Conservation (phyloP, 2,888 invertebrate genomes). For the Drosophila anomelani region DNA sequence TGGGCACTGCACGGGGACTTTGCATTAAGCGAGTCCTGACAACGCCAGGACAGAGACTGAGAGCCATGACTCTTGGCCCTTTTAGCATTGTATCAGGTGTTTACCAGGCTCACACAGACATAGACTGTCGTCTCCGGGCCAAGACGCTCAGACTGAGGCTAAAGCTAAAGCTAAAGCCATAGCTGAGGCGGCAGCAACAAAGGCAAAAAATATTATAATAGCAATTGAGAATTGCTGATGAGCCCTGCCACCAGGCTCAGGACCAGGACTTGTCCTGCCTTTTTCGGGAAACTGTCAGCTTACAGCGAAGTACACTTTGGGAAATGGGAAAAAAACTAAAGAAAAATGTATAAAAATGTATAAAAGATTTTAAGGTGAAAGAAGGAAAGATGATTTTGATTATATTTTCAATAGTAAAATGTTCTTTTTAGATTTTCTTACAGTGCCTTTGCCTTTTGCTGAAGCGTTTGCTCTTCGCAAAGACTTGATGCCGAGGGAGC, state of each 20-base stretch:
- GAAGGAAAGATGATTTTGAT: background rate
- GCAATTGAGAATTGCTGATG: slow-evolving; percentile 81
- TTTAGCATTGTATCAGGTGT: slow-evolving; percentile 73
- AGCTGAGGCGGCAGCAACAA: slow-evolving; percentile 23
- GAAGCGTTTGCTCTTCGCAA: slow-evolving; percentile 53
- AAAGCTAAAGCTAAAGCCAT: slow-evolving; percentile 11
- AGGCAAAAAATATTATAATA: slow-evolving; percentile 76
- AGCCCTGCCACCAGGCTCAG: slow-evolving; percentile 58
- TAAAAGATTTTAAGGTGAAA: background rate
- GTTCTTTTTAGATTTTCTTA: background rate
- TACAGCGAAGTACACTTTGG: slow-evolving; percentile 12
- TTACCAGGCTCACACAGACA: slow-evolving; percentile 52
- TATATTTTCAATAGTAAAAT: background rate
- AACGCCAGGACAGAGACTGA: background rate
- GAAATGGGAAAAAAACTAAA: background rate
- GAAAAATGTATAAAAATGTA: background rate
- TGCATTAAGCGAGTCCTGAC: slow-evolving; percentile 70
- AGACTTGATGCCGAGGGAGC: slow-evolving; percentile 79
- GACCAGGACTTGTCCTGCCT: slow-evolving; percentile 19
- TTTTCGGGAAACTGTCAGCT: slow-evolving; percentile 44
- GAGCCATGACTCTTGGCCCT: slow-evolving; percentile 27
- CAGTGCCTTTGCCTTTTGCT: slow-evolving; percentile 20
- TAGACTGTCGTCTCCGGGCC: slow-evolving; percentile 8
- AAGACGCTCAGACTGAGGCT: slow-evolving; percentile 23
- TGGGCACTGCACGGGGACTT: slow-evolving; percentile 67